phyloP scores from a whole-genome alignment of 2,888 invertebrate species.

The Exephanes ischioxanthus region DNA sequence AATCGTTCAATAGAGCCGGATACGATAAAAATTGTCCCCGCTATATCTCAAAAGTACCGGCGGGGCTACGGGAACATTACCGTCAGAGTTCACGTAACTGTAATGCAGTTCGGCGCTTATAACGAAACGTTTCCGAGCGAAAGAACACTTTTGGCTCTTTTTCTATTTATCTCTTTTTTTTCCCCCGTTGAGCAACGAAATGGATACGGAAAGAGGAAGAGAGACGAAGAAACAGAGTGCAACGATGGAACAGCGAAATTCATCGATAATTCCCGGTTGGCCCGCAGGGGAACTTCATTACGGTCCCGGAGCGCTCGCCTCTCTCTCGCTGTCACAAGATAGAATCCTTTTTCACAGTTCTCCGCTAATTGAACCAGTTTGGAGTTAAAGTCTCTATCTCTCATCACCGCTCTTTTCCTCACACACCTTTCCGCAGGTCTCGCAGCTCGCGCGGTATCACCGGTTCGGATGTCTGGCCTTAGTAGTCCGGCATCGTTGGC shows the following conservation, averaged over 20 bases:
- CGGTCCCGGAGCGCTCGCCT: constrained; percentile 33
- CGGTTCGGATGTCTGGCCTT: constrained; percentile 46
- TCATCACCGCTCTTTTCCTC: constrained; percentile 17
- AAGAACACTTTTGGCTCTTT: not conserved
- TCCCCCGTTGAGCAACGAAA: constrained; percentile 2
- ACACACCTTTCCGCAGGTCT: not conserved
- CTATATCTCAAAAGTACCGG: not conserved
- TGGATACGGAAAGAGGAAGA: constrained; percentile 8
- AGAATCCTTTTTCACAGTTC: constrained; percentile 69
- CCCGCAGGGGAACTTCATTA: constrained; percentile 60
- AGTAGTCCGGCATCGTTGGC: constrained; percentile 68
- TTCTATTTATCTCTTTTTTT: not conserved
- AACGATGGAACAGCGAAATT: constrained; percentile 59
- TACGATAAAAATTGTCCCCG: not conserved
- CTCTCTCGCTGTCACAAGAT: constrained; percentile 30
- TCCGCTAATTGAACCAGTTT: constrained; percentile 77
- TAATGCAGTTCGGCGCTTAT: not conserved
- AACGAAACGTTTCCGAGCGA: constrained; percentile 3
- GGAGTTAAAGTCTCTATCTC: constrained; percentile 46
- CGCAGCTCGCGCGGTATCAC: constrained; percentile 1
- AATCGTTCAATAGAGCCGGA: not conserved
- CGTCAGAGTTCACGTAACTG: not conserved
- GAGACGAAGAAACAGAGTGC: constrained; percentile 8
- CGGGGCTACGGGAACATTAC: not conserved
- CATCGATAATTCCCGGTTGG: constrained; percentile 65